These are phyloP conservation scores for Irena cyanogastra DNA, from an alignment of 2,113 vertebrate genomes.

Conservation along the genomic window DNA sequence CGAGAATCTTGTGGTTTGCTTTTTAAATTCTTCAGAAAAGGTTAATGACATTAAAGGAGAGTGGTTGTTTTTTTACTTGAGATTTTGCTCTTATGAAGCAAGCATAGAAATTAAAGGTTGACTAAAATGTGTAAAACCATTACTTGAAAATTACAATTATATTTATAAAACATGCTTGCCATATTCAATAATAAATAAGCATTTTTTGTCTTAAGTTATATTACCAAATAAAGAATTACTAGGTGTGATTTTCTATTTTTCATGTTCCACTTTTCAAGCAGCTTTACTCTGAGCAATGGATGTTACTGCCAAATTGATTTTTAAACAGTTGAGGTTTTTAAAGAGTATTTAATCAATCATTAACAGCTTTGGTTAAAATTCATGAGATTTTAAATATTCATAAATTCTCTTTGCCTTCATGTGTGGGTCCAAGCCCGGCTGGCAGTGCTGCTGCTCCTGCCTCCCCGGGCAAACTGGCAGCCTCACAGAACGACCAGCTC, in stretches of 20 bases:
- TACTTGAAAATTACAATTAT: neutral
- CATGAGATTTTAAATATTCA: constrained; percentile 18
- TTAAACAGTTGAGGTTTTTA: neutral
- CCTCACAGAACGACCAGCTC: accelerated
- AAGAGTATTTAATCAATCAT: constrained; percentile 31
- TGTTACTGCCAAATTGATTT: constrained; percentile 32
- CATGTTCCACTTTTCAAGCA: neutral
- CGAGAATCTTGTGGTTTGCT: neutral
- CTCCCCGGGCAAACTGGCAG: neutral
- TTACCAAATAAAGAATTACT: neutral
- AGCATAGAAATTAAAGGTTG: neutral
- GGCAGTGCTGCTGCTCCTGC: neutral
- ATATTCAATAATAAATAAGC: neutral
- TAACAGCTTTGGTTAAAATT: constrained; percentile 41
- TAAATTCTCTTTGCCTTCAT: constrained; percentile 7
- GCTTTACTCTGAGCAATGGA: neutral
- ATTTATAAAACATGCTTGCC: neutral
- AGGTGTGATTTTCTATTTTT: neutral
- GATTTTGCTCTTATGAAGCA: neutral
- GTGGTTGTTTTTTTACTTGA: neutral
- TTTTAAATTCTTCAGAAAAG: neutral
- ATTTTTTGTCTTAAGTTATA: neutral
- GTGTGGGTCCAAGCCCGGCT: neutral
- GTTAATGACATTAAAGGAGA: neutral
- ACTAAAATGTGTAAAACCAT: neutral